A percentile compares a stretch with the other conserved stretches of the same genome.
These are phyloP conservation scores for Aulostomus chinensis DNA, from an alignment of 2,797 vertebrate genomes.

Conservation along the genomic window DNA sequence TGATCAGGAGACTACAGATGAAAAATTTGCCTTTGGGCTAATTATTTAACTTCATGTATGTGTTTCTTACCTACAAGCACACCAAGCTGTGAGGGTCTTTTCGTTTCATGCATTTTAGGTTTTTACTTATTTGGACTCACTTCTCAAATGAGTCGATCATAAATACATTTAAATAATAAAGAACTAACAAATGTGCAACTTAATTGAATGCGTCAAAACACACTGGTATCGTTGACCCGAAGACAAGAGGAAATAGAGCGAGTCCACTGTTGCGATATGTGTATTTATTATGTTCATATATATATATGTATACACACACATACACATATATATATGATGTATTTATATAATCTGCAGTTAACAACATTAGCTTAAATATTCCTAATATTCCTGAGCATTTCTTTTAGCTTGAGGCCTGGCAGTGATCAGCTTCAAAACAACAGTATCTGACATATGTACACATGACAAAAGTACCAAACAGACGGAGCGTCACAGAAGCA, in stretches of 20 bases:
- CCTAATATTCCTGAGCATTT: conserved; percentile 73
- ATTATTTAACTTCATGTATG: neutral
- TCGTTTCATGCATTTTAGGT: too few species aligned
- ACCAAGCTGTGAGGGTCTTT: too few species aligned
- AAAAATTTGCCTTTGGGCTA: neutral
- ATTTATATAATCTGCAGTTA: conserved; percentile 41
- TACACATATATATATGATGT: conserved; percentile 10
- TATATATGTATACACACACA: conserved; percentile 28
- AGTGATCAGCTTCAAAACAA: conserved; percentile 35
- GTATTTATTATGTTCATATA: conserved; percentile 55
- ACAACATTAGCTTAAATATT: conserved; percentile 61
- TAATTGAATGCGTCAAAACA: too few species aligned
- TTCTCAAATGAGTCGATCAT: too few species aligned
- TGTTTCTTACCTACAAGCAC: too few species aligned
- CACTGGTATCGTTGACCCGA: too few species aligned
- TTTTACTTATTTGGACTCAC: too few species aligned
- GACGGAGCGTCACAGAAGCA: conserved; percentile 27
- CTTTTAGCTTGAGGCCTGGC: conserved; percentile 85
- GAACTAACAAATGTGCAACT: too few species aligned
- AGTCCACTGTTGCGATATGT: conserved; percentile 11
- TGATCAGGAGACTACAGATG: too few species aligned
- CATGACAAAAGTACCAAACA: conserved; percentile 39
- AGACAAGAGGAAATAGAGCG: too few species aligned
- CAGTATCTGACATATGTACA: conserved; percentile 50
- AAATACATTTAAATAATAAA: too few species aligned